Percentiles rank a stretch among this genome's conserved stretches.
phyloP scores from a whole-genome alignment of 2,113 vertebrate species.

The Macroglossus sobrinus region DNA sequence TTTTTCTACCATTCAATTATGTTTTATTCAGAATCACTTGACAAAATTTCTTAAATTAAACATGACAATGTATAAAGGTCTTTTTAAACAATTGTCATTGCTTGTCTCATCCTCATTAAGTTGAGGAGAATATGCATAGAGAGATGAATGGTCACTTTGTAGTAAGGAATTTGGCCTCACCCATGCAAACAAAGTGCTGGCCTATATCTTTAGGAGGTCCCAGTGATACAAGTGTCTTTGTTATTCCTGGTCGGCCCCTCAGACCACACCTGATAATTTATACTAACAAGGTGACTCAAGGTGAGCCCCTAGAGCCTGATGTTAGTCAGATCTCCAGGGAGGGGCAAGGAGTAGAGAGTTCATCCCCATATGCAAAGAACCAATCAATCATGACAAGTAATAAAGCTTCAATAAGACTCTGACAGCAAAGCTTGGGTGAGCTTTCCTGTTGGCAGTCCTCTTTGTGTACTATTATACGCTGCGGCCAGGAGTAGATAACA shows the following conservation, averaged over 20 bases:
- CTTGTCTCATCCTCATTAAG: background rate
- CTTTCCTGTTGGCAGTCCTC: background rate
- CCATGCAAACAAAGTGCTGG: background rate
- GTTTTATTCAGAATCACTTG: background rate
- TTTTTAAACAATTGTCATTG: background rate
- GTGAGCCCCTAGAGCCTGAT: background rate
- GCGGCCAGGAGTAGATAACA: background rate
- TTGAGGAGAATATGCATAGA: background rate
- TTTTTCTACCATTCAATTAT: background rate
- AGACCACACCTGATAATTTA: background rate
- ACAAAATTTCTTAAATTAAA: slow-evolving; percentile 7
- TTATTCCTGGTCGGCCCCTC: background rate
- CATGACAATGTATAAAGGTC: background rate
- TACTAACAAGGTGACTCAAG: background rate
- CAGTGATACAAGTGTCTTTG: background rate
- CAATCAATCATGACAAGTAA: background rate
- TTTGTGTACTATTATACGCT: background rate
- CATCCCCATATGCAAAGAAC: background rate
- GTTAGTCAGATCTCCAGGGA: background rate
- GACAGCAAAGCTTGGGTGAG: background rate
- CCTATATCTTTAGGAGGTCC: background rate
- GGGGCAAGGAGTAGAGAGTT: background rate
- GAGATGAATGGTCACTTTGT: background rate
- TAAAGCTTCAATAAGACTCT: background rate
- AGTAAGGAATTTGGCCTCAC: background rate